These are phyloP conservation scores for Tichodroma muraria DNA, from an alignment of 2,113 vertebrate genomes.

Conservation along the genomic window DNA sequence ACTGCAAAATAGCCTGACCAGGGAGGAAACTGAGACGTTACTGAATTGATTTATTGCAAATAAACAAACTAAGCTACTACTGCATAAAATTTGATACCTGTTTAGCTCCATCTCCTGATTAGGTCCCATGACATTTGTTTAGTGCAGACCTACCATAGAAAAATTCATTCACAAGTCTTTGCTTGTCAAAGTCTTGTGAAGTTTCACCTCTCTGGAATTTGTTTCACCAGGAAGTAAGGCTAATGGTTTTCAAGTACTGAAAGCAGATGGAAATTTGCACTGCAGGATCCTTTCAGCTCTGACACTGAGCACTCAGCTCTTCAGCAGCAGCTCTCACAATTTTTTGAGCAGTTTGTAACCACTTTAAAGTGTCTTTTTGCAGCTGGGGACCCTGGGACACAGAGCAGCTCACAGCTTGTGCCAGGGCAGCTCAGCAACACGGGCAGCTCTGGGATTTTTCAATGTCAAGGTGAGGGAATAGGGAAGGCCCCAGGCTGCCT, in stretches of 20 bases:
- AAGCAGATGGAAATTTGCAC: background rate
- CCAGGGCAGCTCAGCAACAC: background rate
- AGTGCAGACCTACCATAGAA: background rate
- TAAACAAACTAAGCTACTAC: background rate
- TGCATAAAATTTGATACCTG: background rate
- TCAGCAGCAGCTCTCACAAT: background rate
- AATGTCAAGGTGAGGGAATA: rapidly evolving
- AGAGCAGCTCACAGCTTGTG: background rate
- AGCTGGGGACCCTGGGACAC: background rate
- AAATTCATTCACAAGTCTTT: background rate
- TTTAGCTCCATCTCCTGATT: background rate
- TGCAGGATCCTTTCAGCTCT: background rate
- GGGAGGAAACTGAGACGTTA: rapidly evolving
- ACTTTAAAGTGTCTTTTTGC: background rate
- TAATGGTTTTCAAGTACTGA: background rate
- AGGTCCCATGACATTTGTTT: rapidly evolving
- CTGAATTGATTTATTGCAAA: background rate
- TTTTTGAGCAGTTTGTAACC: background rate
- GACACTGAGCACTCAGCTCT: background rate
- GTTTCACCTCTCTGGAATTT: background rate
- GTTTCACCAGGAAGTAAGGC: background rate
- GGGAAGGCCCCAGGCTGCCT: background rate
- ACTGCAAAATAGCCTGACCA: background rate
- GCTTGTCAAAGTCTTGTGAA: background rate
- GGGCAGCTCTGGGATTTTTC: background rate